Conservation (phyloP, 1,140 invertebrate genomes). For the Goniozus legneri region DNA sequence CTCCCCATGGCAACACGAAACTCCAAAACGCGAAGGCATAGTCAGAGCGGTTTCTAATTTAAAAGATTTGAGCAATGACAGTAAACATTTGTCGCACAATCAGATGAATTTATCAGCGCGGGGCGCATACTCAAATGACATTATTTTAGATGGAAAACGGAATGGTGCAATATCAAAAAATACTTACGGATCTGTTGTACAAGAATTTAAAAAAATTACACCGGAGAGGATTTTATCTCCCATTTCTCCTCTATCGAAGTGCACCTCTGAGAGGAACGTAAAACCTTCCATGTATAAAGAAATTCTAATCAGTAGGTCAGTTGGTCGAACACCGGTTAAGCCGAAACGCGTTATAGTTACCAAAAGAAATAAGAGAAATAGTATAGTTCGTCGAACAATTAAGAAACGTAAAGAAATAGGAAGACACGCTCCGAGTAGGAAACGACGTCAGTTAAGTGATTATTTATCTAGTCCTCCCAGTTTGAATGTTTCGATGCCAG, state of each 20-base stretch:
- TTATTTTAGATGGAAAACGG: too few relatives aligned
- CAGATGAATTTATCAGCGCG: too few relatives aligned
- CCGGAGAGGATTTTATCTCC: too few relatives aligned
- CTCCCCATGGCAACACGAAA: conserved; percentile 6
- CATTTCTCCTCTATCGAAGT: too few relatives aligned
- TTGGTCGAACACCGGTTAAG: conserved; percentile 21
- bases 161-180: too few relatives aligned
- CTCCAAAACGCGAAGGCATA: conserved; percentile 16
- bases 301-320: conserved; percentile 12
- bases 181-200: too few relatives aligned
- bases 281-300: conserved; percentile 8
- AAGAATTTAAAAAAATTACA: too few relatives aligned
- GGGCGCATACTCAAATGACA: too few relatives aligned
- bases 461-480: conserved; percentile 19
- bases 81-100: too few relatives aligned
- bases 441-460: background rate
- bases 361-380: conserved; percentile 24
- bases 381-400: conserved; percentile 24
- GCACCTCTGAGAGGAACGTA: background rate
- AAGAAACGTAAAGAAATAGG: conserved; percentile 9
- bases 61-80: too few relatives aligned
- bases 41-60: too few relatives aligned
- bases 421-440: background rate
- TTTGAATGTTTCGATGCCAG: conserved; percentile 20
- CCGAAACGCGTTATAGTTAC: conserved; percentile 21